These are phyloP conservation scores for Stigmatopora nigra DNA, from an alignment of 2,113 vertebrate species.

Conservation along the genomic window DNA sequence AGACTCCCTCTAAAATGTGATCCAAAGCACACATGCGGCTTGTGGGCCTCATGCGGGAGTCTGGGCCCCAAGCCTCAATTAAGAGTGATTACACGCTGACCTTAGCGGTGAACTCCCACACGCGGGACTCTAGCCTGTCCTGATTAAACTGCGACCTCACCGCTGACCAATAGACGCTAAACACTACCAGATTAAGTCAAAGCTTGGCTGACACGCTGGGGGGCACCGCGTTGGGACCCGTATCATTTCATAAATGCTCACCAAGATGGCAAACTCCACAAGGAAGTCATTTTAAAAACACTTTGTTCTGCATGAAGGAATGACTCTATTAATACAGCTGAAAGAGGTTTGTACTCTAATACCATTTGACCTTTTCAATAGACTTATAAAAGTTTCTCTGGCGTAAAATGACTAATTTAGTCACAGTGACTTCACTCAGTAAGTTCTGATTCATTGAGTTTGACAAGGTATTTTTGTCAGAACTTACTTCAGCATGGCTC, in stretches of 20 bases:
- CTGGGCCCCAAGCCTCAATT: slow-evolving; percentile 9
- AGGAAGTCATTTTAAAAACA: slow-evolving; percentile 3
- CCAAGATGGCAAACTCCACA: background rate
- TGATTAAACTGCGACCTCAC: slow-evolving; percentile 3
- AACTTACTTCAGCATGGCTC: background rate
- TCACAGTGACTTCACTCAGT: background rate
- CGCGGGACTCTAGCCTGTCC: slow-evolving; percentile 4
- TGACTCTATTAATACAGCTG: background rate
- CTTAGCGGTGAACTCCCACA: slow-evolving; percentile 7
- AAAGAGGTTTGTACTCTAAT: background rate
- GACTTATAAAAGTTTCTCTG: background rate
- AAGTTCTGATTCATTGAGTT: background rate
- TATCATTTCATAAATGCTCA: background rate
- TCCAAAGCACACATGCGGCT: slow-evolving; percentile 3
- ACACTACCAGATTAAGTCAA: slow-evolving; percentile 1
- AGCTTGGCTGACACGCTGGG: background rate
- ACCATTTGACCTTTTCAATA: slow-evolving; percentile 2
- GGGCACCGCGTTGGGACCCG: background rate
- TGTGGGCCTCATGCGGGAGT: background rate
- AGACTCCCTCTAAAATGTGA: background rate
- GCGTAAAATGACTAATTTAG: background rate
- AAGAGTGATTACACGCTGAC: slow-evolving; percentile 11
- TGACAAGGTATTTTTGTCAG: background rate
- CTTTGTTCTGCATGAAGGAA: background rate
- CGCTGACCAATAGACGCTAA: slow-evolving; percentile 4